Evolutionary conservation across 2,113 vertebrate genomes (phyloP), one percentile per base, ranked within the genome.

Genomic region (Vicugna pacos): DNA sequence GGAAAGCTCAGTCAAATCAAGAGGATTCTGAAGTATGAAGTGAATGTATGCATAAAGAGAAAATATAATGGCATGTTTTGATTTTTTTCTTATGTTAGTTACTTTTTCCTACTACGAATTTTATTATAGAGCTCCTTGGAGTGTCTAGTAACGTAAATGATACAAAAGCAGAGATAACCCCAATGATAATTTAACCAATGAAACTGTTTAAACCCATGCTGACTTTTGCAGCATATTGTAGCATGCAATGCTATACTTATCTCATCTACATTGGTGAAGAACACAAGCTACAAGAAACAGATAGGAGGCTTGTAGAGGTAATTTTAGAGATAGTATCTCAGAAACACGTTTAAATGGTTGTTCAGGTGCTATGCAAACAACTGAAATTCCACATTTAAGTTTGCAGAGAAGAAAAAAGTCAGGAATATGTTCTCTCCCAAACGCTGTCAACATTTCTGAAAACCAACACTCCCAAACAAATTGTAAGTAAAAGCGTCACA

Each of bases 161-260:
- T 64, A 69, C 19, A 26, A 38, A 65, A 72, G 72, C 48, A 79
- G 30, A 93, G 48, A 93, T 62, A 94, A 85, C 15, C 11, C 42
- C 3, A 17, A 10, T 76, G 69, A 76, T 70, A 86, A 94, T 48
- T 94, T 62, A 79, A 70, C 38, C 35, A 46, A 65, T 62, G 24
- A 64, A 60, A 76, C 15, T 38, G 19, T 87, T 89, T 79, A 81
- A 73, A 72, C 17, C 54, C 72, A 70, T 30, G 67, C 84, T 91
- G 76, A 82, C 28, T 89, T 90, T 42, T 75, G 56, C 88, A 93
- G 62, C 80, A 80, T 93, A 83, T 89, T 89, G 86, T 67, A 94
- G 73, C 60, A 64, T 22, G 19, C 10, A 35, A n/a, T 75, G 58
- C n/a, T 73, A 8, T 70, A 46, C 70, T 90, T 93, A 64, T 62